Conservation (phyloP, 2,797 vertebrate genomes). For the Micromesistius poutassou region DNA sequence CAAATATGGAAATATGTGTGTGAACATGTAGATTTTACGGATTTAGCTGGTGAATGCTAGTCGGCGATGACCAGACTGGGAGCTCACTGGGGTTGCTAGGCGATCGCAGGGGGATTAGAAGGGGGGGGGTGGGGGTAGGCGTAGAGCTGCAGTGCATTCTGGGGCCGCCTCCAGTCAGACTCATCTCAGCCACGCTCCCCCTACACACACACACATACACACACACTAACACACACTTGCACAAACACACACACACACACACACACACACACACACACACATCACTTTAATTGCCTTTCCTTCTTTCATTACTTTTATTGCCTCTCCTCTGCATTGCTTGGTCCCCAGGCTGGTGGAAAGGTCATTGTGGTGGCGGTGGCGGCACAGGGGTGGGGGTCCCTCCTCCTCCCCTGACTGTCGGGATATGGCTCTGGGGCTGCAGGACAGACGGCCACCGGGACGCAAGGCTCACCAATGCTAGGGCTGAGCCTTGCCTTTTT, state of each 20-base stretch:
- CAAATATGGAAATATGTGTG: background rate
- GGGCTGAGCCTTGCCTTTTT: slow-evolving; percentile 21
- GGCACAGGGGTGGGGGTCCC: slow-evolving; percentile 35
- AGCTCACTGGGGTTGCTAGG: slow-evolving; percentile 67
- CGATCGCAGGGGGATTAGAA: slow-evolving; percentile 77
- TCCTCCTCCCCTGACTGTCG: slow-evolving; percentile 52
- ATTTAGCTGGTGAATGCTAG: slow-evolving; percentile 66
- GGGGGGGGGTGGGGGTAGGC: slow-evolving; percentile 40
- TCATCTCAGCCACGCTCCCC: slow-evolving; percentile 64
- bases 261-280: slow-evolving; percentile 5
- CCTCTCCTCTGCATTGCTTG: slow-evolving; percentile 75
- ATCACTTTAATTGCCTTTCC: slow-evolving; percentile 80
- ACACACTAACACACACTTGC: slow-evolving; percentile 33
- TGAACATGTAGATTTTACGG: slow-evolving; percentile 50
- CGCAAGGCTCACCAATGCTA: slow-evolving; percentile 22
- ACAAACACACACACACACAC: slow-evolving; percentile 33
- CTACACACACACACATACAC: slow-evolving; percentile 19
- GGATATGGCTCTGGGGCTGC: slow-evolving; percentile 47
- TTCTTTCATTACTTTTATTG: slow-evolving; percentile 83
- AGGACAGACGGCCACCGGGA: slow-evolving; percentile 36
- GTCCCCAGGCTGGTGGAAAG: slow-evolving; percentile 75
- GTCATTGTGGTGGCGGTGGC: slow-evolving; percentile 69
- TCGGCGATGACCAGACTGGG: slow-evolving; percentile 65
- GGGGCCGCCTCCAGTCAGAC: slow-evolving; percentile 68
- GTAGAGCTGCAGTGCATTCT: slow-evolving; percentile 70